phyloP scores from a whole-genome alignment of 2,888 invertebrate genomes.

The Oscheius sp. region DNA sequence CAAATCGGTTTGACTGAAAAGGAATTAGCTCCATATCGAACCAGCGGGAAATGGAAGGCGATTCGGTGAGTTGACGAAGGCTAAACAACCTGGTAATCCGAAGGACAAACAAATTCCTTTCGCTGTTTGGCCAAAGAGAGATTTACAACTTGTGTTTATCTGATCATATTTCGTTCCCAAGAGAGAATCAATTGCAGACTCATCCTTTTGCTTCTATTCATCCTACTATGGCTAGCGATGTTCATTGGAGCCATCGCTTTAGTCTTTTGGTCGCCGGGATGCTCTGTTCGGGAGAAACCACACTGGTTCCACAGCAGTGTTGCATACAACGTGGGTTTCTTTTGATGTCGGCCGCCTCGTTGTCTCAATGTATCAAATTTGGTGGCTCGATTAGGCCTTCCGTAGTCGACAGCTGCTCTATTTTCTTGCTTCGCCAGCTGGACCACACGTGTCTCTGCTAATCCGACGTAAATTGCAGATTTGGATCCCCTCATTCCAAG shows the following conservation, averaged over 20 bases:
- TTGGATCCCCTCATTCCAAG: constrained; percentile 85
- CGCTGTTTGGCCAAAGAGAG: no score
- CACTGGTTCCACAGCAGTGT: constrained; percentile 66
- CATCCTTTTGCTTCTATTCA: constrained; percentile 55
- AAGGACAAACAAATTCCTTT: background rate
- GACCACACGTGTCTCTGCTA: background rate
- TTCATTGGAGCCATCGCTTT: constrained; percentile 56
- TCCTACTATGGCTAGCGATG: constrained; percentile 59
- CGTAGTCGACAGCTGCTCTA: background rate
- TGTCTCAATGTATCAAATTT: constrained; percentile 7
- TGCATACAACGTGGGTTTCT: constrained; percentile 57
- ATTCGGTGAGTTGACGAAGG: constrained; percentile 1
- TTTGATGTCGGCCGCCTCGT: no score
- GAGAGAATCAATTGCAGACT: constrained; percentile 52
- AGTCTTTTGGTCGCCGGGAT: constrained; percentile 56
- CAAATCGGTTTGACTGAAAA: constrained; percentile 18
- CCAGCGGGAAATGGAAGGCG: background rate
- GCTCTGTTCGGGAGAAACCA: constrained; percentile 48
- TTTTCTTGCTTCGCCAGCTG: constrained; percentile 3
- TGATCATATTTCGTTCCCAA: no score
- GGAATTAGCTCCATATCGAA: constrained; percentile 1
- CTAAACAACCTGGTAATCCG: background rate
- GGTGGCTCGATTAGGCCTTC: background rate
- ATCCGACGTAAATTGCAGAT: constrained; percentile 76
- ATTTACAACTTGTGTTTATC: no score